phyloP scores from a whole-genome alignment of 2,113 vertebrate genomes.

The Symphodus melops region DNA sequence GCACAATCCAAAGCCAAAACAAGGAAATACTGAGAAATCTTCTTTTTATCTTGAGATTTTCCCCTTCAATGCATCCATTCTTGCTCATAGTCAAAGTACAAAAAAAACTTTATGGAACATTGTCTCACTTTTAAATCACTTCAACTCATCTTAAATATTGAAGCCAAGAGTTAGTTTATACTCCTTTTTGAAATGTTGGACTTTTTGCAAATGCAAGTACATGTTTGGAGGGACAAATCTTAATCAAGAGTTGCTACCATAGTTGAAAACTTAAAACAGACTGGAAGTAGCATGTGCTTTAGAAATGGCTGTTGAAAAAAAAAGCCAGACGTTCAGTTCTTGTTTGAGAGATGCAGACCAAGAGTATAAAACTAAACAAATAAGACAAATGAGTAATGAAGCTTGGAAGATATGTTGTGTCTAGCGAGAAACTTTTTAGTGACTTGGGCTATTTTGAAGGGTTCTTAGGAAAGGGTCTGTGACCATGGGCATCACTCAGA shows the following conservation, averaged over 20 bases:
- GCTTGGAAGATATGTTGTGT: no score
- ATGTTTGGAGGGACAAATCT: no score
- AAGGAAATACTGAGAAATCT: slow-evolving; percentile 6
- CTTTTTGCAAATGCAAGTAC: no score
- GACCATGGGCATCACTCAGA: no score
- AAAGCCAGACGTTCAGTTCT: neutral
- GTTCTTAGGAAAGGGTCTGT: no score
- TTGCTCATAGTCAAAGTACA: neutral
- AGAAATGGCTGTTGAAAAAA: neutral
- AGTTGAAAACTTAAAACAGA: neutral
- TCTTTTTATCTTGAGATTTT: neutral
- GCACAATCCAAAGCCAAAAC: neutral
- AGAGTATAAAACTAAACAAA: neutral
- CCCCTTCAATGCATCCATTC: neutral
- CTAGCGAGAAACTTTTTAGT: no score
- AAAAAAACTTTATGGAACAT: neutral
- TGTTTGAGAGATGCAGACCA: neutral
- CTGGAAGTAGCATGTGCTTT: neutral
- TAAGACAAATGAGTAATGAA: no score
- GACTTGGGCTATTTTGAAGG: no score
- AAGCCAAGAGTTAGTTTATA: neutral
- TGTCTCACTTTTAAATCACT: no score
- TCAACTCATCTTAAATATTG: neutral
- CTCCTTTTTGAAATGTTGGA: no score
- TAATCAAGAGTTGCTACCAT: neutral